These are phyloP conservation scores for Chinchilla lanigera DNA, from an alignment of 2,113 vertebrate species.

Conservation along the genomic window DNA sequence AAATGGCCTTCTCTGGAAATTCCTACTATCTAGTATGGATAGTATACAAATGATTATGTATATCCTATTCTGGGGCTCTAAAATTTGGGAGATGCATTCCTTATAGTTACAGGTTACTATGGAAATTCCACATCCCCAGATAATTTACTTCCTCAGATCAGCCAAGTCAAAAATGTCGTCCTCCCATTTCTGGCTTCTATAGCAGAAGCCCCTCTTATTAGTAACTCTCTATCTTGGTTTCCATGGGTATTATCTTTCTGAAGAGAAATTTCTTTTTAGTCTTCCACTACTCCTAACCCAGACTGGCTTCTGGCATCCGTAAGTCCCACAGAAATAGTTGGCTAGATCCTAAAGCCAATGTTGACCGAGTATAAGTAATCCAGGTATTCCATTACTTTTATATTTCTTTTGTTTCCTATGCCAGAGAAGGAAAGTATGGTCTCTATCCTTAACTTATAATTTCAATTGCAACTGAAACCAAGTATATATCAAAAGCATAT, in stretches of 20 bases:
- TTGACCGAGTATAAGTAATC: not conserved
- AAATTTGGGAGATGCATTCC: slow-evolving; percentile 3
- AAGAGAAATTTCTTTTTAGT: not conserved
- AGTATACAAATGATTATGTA: not conserved
- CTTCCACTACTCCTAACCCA: not conserved
- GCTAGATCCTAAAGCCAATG: not conserved
- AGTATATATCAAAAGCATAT: slow-evolving; percentile 39
- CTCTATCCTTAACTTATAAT: slow-evolving; percentile 4
- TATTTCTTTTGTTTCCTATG: slow-evolving; percentile 18
- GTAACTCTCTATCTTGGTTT: not conserved
- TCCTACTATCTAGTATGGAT: slow-evolving; percentile 38
- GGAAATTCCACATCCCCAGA: not conserved
- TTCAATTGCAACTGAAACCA: slow-evolving; percentile 51
- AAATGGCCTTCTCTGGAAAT: slow-evolving; percentile 53
- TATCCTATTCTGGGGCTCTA: not conserved
- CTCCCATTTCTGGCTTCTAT: not conserved
- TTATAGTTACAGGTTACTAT: slow-evolving; percentile 28
- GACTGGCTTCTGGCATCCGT: not conserved
- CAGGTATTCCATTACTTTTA: not conserved
- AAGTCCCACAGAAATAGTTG: slow-evolving; percentile 15
- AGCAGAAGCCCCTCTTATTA: not conserved
- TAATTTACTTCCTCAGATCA: slow-evolving; percentile 32
- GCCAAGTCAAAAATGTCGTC: not conserved
- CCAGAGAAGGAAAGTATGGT: not conserved
- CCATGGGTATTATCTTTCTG: not conserved